Base-by-base conservation (phyloP, 2,888 invertebrate genomes). In the Buathra laborator region DNA sequence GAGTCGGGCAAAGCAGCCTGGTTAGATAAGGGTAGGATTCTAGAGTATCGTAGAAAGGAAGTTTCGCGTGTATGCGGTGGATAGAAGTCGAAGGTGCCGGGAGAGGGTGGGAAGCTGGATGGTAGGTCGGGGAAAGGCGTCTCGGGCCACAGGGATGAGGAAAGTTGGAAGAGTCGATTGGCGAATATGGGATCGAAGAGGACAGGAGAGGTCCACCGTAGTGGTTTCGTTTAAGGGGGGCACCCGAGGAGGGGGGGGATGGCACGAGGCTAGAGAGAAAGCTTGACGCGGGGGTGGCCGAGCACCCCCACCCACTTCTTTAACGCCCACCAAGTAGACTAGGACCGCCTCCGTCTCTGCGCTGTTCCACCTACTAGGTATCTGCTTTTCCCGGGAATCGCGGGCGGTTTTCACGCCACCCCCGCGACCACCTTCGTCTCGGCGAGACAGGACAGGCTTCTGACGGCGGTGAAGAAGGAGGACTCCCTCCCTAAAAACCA, bases 281-380 rank as follows among this genome's bases (percentile, higher is more conserved):
- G 90, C 89, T 90, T 90, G 90, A 90, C 87, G 89, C 89, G 90
- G 89, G 92, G 91, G 91, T 90, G 90, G 90, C 88, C 89, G 89
- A 89, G 90, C 78, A 78, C 90, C 89, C 87, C 92, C 91, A 91
- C 90, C 92, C 90, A 91, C 92, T 92, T 92, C 93, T 92, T 93
- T 92, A 91, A 93, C 93, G 93, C 93, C 93, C 93, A 88, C 92
- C 92, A 90, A 91, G 90, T 90, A 90, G 91, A 89, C 90, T 93
- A 91, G 93, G 91, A 92, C 91, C 93, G 93, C 93, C 93, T 92
- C 91, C 93, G 92, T 92, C 89, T 91, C 92, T 91, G 90, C 89
- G 90, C 90, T 90, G 92, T 92, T 91, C 93, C 93, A 92, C 93
- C 93, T 92, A 93, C 93, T 90, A 86, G 89, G 88, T 83, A 82